Evolutionary conservation across 2,113 vertebrate species (phyloP).

Genomic region (Myodes glareolus): DNA sequence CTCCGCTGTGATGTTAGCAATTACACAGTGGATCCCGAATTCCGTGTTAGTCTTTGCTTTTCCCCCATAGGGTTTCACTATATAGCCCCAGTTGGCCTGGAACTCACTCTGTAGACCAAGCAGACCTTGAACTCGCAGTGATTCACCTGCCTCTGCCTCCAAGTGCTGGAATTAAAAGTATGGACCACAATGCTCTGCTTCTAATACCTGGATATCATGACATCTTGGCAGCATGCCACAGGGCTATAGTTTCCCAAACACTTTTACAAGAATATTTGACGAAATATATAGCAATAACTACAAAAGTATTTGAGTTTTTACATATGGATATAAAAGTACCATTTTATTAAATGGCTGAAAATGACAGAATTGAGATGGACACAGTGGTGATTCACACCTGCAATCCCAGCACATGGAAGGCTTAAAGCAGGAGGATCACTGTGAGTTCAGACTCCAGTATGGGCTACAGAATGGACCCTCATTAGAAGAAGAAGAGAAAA

Average conservation of each 20-base stretch:
- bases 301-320: constrained; percentile 27
- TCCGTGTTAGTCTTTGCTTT: neutral
- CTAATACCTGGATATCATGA: neutral
- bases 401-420: neutral
- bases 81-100: neutral
- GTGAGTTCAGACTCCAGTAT: neutral
- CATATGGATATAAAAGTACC: neutral
- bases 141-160: neutral
- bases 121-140: neutral
- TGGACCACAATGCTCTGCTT: neutral
- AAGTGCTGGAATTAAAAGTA: neutral
- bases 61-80: neutral
- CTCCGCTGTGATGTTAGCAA: neutral
- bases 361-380: constrained; percentile 3
- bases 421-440: neutral
- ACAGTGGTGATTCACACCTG: neutral
- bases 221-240: neutral
- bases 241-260: neutral
- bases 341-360: constrained; percentile 24
- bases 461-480: neutral
- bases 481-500: neutral
- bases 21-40: neutral
- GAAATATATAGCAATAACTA: constrained; percentile 6
- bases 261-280: neutral
- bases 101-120: neutral